These are phyloP conservation scores for Cryptocheilus praepositus DNA, from an alignment of 2,888 invertebrate genomes.

Conservation along the genomic window DNA sequence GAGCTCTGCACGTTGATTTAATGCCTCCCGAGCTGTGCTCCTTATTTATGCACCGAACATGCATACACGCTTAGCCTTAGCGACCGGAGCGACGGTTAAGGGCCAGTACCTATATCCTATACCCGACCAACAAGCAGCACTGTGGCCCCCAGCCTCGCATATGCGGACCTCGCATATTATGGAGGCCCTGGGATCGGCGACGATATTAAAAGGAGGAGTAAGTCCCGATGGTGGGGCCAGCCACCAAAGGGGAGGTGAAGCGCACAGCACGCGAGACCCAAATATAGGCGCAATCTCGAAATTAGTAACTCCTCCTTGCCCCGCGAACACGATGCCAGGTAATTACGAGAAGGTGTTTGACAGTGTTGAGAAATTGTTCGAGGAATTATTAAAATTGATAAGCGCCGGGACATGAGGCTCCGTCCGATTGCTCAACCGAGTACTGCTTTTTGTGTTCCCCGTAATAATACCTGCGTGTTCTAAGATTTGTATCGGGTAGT, in stretches of 20 bases:
- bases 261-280: conserved; percentile 54
- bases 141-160: conserved; percentile 52
- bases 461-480: no score
- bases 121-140: conserved; percentile 53
- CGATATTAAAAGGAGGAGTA: conserved; percentile 58
- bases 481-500: no score
- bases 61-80: conserved; percentile 66
- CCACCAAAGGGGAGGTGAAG: conserved; percentile 43
- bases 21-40: conserved; percentile 69
- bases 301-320: conserved; percentile 66
- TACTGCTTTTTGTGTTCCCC: no score
- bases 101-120: conserved; percentile 63
- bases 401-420: no score
- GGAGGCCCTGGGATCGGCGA: conserved; percentile 55
- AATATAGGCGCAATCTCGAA: conserved; percentile 64
- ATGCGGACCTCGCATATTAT: conserved; percentile 66
- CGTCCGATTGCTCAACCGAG: no score
- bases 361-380: no score
- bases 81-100: conserved; percentile 61
- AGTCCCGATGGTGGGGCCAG: conserved; percentile 27
- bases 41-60: conserved; percentile 73
- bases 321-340: conserved; percentile 5
- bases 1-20: conserved; percentile 71
- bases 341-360: no score
- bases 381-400: no score